phyloP scores from a whole-genome alignment of 2,888 invertebrate species.

The Belgica antarctica region DNA sequence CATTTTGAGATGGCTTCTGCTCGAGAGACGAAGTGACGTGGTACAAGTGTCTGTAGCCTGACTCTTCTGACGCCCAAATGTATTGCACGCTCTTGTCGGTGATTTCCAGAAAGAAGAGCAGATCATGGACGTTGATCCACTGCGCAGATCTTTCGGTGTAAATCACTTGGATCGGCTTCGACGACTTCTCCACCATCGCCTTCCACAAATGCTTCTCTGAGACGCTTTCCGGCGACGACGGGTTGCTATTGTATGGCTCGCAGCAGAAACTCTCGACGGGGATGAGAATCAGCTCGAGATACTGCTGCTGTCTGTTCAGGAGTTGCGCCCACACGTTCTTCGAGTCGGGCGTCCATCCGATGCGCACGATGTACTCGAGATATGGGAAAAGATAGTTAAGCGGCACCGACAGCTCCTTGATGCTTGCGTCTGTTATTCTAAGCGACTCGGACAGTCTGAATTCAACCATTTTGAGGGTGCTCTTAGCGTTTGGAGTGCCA shows the following conservation, averaged over 20 bases:
- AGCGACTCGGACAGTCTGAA: constrained; percentile 64
- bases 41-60: constrained; percentile 86
- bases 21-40: constrained; percentile 62
- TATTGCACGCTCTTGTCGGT: constrained; percentile 60
- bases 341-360: constrained; percentile 92
- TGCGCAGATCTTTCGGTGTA: constrained; percentile 62
- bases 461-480: constrained; percentile 80
- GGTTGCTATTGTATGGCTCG: constrained; percentile 55
- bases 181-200: constrained; percentile 52
- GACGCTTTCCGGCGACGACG: constrained; percentile 53
- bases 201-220: constrained; percentile 54
- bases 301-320: constrained; percentile 82
- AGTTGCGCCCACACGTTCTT: constrained; percentile 86
- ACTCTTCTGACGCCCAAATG: constrained; percentile 91
- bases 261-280: constrained; percentile 72
- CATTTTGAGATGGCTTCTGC: constrained; percentile 45
- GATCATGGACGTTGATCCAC: constrained; percentile 95
- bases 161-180: constrained; percentile 54
- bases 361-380: constrained; percentile 92
- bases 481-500: constrained; percentile 87
- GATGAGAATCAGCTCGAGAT: constrained; percentile 77
- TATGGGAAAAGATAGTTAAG: constrained; percentile 82
- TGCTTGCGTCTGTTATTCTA: constrained; percentile 72
- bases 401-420: constrained; percentile 72
- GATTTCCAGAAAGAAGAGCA: constrained; percentile 73